Evolutionary conservation across 2,888 invertebrate genomes (phyloP), one percentile per base, ranked within the genome.

Genomic region (Chymomyza procnemis): DNA sequence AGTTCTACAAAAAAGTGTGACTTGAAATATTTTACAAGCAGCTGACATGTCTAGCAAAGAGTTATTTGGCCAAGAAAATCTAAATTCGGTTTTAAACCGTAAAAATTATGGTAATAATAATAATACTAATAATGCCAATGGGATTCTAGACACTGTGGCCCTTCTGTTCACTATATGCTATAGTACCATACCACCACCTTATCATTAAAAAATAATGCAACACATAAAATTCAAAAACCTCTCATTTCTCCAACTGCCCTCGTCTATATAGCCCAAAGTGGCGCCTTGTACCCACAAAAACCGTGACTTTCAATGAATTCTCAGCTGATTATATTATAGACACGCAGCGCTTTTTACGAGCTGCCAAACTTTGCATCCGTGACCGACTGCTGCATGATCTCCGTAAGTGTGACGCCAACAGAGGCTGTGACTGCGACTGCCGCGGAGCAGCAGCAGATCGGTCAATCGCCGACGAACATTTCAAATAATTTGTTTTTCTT

Each of bases 321-420:
- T 41, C 34, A 3, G 34, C 34, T 50, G 12, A 30, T 16, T 9
- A 9, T 14, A 58, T 55, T 54, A 48, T 50, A 58, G 46, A 47
- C 19, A 58, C 54, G 62, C 62, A 19, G 14, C 48, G 48, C 47
- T 18, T 50, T 50, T 50, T 50, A 50, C 14, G 50, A 50, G 50
- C 19, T 19, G 18, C 50, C 16, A 21, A 55, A 58, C 61, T 61
- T 26, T 59, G 60, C 63, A 56, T 66, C 55, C 62, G 68, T 57
- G 64, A 61, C 63, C 63, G 34, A 12, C 9, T 41, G 12, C 34
- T 41, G 34, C 34, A 52, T 41, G 56, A 30, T 46, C 41, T 26
- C 34, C 48, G 18, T 1, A 18, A 18, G 16, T 12, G 14, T 50
- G 50, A 16, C 50, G 18, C 50, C 4, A 16, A 50, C 6, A 3